Evolutionary conservation across 2,888 invertebrate species (phyloP).

Genomic region (Galerucella calmariensis): DNA sequence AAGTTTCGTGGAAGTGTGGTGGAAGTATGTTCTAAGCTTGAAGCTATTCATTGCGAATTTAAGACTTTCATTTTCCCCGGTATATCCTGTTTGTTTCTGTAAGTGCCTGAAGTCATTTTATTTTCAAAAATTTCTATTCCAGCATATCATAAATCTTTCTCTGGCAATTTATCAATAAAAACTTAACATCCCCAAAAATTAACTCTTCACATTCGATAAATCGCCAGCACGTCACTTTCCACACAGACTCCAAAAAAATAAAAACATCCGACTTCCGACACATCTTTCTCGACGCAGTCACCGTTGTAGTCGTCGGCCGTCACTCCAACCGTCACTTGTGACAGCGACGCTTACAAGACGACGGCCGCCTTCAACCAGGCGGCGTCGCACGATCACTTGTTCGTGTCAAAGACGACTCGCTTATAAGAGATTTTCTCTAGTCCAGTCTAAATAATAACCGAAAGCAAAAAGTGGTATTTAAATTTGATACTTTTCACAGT

Average conservation of each 20-base stretch:
- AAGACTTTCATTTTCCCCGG: too few species aligned
- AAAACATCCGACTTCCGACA: slow-evolving; percentile 21
- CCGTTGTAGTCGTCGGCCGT: slow-evolving; percentile 32
- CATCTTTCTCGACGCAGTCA: slow-evolving; percentile 20
- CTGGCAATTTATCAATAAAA: not conserved
- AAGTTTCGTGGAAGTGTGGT: too few species aligned
- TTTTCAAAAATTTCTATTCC: not conserved
- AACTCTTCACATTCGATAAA: slow-evolving; percentile 15
- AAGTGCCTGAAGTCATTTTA: too few species aligned
- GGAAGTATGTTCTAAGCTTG: too few species aligned
- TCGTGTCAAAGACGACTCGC: slow-evolving; percentile 30
- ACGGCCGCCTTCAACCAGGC: slow-evolving; percentile 25
- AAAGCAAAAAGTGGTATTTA: too few species aligned
- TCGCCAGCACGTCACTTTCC: slow-evolving; percentile 11
- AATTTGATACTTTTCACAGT: too few species aligned
- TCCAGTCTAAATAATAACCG: not conserved
- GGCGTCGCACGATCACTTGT: slow-evolving; percentile 32
- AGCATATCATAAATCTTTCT: not conserved
- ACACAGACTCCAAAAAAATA: slow-evolving; percentile 14
- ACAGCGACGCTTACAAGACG: slow-evolving; percentile 27
- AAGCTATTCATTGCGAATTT: too few species aligned
- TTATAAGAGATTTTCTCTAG: slow-evolving; percentile 49
- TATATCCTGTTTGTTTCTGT: too few species aligned
- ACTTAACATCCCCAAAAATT: slow-evolving; percentile 1
- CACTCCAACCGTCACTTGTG: slow-evolving; percentile 26